Evolutionary conservation across 2,888 invertebrate species (phyloP).

Genomic region (Drosophila cracens): DNA sequence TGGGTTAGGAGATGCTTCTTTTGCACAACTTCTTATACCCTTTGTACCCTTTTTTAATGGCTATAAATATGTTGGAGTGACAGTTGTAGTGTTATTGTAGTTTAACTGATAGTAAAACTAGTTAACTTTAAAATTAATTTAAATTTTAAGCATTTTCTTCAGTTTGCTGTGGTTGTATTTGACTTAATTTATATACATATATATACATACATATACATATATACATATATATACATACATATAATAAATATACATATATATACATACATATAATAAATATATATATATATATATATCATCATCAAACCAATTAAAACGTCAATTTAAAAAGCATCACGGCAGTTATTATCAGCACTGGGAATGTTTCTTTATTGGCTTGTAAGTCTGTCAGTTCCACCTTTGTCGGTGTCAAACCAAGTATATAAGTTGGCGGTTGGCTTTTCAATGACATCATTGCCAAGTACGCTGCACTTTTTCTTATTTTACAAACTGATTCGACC

Average conservation of each 20-base stretch:
- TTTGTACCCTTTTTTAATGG: background rate
- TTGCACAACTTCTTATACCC: background rate
- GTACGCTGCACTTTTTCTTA: background rate
- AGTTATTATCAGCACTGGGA: background rate
- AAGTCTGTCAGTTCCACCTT: background rate
- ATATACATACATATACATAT: background rate
- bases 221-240: background rate
- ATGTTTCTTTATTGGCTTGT: background rate
- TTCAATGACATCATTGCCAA: slow-evolving; percentile 9
- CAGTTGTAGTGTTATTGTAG: too few species aligned
- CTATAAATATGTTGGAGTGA: too few species aligned
- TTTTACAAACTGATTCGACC: background rate
- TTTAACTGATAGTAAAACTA: too few species aligned
- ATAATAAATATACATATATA: background rate
- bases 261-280: background rate
- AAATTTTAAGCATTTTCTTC: background rate
- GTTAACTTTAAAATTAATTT: too few species aligned
- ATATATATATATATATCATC: background rate
- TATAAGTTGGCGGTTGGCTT: slow-evolving; percentile 3
- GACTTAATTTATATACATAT: background rate
- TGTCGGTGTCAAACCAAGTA: background rate
- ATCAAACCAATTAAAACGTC: background rate
- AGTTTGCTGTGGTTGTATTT: background rate
- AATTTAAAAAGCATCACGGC: background rate
- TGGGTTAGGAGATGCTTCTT: background rate